Evolutionary conservation across 2,113 vertebrate genomes (phyloP), one percentile per base, ranked within the genome.

Genomic region (Colinus virginianus): DNA sequence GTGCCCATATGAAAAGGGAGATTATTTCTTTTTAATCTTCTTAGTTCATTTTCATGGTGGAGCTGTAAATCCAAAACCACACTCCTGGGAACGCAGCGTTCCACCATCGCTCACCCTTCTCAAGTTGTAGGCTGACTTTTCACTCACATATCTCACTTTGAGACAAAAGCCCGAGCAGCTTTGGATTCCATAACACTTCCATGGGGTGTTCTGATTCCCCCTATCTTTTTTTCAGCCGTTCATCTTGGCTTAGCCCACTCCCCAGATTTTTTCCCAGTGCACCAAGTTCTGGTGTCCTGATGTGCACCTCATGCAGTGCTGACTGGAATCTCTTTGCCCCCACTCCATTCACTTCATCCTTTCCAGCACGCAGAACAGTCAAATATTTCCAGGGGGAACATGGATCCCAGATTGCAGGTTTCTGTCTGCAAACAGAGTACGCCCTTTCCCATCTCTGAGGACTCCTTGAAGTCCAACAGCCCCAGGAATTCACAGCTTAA

Each of bases 161-260:
- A 90, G 78, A 40, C 34, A 83, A 45, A 55, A 74, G 53, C 38
- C 34, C 9, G 23, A 66, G 66, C 45, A 36, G 36, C 30, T 70
- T 79, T 86, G 28, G 21, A 79, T 86, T 83, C 28, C n/a, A 51
- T 21, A 75, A 64, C 59, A 38, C 68, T 85, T 59, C 53, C 74
- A 75, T 23, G 25, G 69, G 21, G 38, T 46, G 42, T 53, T 88
- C 74, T 64, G 58, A 83, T 88, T 90, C 83, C 64, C 17, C 46
- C 79, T 1, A 30, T 38, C n/a, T 55, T 88, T 93, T 88, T 89
- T 91, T 85, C 23, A 77, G 26, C 72, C 75, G 32, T 83, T 94
- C 95, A 90, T 90, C 93, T 96, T 95, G 96, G 91, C 91, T 95
- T 93, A 63, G 72, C 34, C 53, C 34, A 84, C 70, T 76, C 62